Percentiles rank a stretch among this genome's conserved stretches.
phyloP scores from a whole-genome alignment of 2,797 vertebrate genomes.

The Petrocephalus sullivani region DNA sequence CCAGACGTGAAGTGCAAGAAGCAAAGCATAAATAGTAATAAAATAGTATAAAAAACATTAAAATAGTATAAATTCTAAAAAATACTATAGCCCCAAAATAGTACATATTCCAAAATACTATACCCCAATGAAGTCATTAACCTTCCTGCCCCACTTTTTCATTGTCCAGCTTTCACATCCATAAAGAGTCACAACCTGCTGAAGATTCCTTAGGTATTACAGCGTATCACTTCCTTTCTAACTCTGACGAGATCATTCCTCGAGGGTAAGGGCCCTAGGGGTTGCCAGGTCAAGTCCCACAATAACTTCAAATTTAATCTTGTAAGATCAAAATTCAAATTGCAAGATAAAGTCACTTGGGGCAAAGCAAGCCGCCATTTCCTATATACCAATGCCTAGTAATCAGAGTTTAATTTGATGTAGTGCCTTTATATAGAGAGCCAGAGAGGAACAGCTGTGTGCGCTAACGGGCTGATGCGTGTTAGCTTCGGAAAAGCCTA shows the following conservation, averaged over 20 bases:
- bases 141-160: neutral
- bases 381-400: neutral
- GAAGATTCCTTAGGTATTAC: neutral
- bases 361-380: neutral
- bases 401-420: neutral
- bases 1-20: neutral
- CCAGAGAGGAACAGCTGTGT: neutral
- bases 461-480: neutral
- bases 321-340: neutral
- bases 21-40: neutral
- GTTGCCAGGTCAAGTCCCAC: slow-evolving; percentile 10
- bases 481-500: neutral
- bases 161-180: neutral
- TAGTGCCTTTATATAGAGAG: neutral
- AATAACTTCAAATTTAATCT: slow-evolving; percentile 18
- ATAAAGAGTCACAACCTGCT: neutral
- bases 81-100: too few species aligned
- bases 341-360: neutral
- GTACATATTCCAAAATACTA: too few species aligned
- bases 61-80: too few species aligned
- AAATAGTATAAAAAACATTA: too few species aligned
- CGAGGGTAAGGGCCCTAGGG: neutral
- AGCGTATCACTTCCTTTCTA: neutral
- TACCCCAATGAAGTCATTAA: neutral
- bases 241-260: neutral